A percentile compares a stretch with the other conserved stretches of the same genome.
Evolutionary conservation across 2,113 vertebrate genomes (phyloP).

Genomic region (Pelmatolapia mariae): DNA sequence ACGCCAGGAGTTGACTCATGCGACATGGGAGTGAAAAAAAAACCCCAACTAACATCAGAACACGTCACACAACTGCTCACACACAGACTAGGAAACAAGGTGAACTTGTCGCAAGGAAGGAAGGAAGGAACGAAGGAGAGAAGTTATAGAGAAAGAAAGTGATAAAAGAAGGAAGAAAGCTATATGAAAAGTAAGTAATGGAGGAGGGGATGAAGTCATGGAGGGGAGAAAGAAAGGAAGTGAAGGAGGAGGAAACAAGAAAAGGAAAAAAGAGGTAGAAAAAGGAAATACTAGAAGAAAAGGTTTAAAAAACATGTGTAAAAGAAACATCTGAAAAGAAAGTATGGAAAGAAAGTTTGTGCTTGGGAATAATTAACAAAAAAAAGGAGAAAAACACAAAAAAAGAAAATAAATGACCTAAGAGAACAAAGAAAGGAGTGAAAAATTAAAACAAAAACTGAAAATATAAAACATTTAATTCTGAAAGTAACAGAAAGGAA

Average conservation of each 20-base stretch:
- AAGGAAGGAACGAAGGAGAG: background rate
- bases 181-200: background rate
- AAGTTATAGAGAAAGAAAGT: background rate
- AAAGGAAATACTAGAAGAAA: background rate
- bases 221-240: background rate
- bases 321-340: background rate
- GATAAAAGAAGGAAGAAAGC: background rate
- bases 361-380: background rate
- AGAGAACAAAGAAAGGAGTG: background rate
- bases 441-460: too few species aligned
- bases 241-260: background rate
- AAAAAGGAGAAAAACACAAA: background rate
- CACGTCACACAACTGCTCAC: background rate
- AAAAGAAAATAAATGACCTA: background rate
- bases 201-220: background rate
- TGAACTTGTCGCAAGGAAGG: background rate
- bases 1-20: slow-evolving; percentile 29
- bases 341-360: background rate
- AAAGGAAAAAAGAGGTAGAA: background rate
- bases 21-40: slow-evolving; percentile 24
- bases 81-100: background rate
- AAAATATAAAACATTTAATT: background rate
- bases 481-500: background rate
- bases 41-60: background rate
- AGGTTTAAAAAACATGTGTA: background rate